These are phyloP conservation scores for Ochropleura plecta DNA, from an alignment of 2,888 invertebrate species.

Conservation along the genomic window DNA sequence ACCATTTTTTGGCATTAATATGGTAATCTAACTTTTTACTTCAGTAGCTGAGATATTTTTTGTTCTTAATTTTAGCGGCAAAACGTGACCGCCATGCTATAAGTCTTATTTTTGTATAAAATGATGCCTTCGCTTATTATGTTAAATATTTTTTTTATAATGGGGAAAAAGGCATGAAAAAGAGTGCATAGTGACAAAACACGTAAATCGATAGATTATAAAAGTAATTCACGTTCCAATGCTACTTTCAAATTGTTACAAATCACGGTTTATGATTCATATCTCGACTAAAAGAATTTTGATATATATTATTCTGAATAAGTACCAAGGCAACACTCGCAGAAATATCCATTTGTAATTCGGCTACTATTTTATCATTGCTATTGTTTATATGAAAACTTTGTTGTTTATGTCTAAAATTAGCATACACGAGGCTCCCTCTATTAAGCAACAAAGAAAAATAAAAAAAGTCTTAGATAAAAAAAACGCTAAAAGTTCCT, in stretches of 20 bases:
- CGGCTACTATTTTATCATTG: constrained; percentile 41
- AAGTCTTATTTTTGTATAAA: background rate
- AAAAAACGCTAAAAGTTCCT: constrained; percentile 20
- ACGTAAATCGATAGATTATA: background rate
- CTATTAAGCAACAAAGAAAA: constrained; percentile 23
- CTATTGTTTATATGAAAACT: constrained; percentile 27
- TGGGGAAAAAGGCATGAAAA: background rate
- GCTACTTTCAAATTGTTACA: background rate
- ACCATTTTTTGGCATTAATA: background rate
- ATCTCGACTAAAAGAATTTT: background rate
- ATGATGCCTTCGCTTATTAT: background rate
- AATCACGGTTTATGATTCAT: background rate
- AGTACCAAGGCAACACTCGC: background rate
- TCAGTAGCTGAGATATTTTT: constrained; percentile 11
- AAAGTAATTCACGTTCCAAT: background rate
- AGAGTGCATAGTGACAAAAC: constrained; percentile 2
- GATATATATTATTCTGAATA: background rate
- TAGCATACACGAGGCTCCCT: constrained; percentile 26
- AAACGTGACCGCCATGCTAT: background rate
- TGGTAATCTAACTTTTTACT: constrained; percentile 27
- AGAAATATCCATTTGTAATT: constrained; percentile 12
- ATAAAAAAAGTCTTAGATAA: constrained; percentile 24
- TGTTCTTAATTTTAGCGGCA: background rate
- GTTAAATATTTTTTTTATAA: background rate
- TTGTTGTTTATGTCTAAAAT: constrained; percentile 36